Base-by-base conservation (phyloP, 2,113 vertebrate species). In the Opisthocomus hoazin region DNA sequence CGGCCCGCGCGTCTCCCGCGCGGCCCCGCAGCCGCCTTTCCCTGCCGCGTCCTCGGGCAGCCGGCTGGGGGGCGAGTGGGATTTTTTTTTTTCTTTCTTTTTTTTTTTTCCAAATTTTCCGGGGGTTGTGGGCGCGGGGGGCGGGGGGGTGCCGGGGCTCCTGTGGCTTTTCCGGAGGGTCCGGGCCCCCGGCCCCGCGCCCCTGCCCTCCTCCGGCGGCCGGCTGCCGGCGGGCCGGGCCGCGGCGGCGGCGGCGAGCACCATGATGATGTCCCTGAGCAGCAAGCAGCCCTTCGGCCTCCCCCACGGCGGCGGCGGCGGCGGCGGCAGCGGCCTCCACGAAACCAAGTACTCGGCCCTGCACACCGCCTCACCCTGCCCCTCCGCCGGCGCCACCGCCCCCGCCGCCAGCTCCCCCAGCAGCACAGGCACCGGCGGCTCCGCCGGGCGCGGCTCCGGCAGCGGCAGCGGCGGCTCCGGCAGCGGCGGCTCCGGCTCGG, bases 211-310 rank as follows among this genome's bases (percentile, higher is more conserved):
- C 87, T 56, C 60, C 39, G 48, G 94, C 96, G 97, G 97, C 32
- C 39, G 97, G 95, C 97, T 92, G 95, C 74, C 95, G 90, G 98
- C 96, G 97, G 94, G 95, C 95, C 97, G 93, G 94, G 96, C 93
- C 94, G 89, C 88, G 96, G 94, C 95, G 94, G 94, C 95, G 94
- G 95, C 98, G 66, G 98, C 98, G 98, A 99, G 98, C 95, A 99
- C 98, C 99, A 99, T 99, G 99, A 99, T 99, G 99, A 99, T 99
- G 99, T 99, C 99, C 96, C 98, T 99, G 97, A 99, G 99, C 99
- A 99, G 98, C 99, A 99, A 99, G 99, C 99, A 99, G 98, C 98
- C 98, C 80, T 99, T 99, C 96, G 97, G 98, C 96, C 98, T 99
- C 99, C 98, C 98, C 29, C 99, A 99, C 98, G 96, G 89, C 94